Evolutionary conservation across 2,113 vertebrate genomes (phyloP), one percentile per base, ranked within the genome.

Genomic region (Reinhardtius hippoglossoides): DNA sequence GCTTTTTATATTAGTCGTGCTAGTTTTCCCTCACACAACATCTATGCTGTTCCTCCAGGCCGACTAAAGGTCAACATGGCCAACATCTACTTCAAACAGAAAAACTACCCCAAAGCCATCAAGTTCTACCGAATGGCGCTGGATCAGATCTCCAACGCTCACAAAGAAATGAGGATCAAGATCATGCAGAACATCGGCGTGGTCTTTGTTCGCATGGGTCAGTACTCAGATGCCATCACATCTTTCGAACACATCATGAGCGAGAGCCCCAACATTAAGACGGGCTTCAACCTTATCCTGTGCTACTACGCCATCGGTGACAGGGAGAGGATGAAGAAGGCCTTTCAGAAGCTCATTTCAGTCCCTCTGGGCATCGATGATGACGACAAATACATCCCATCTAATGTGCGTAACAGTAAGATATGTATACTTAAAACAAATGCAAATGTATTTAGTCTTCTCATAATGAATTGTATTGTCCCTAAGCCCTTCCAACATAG

Each of bases 71-170:
- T 98, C 71, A 99, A 99, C 90, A 99, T 99, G 96, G 98, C 94
- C 90, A 99, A 99, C 90, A 99, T 99, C 83, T 98, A 97, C 84
- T 95, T 98, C 83, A 98, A 98, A 79, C 97, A 99, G 89, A 96
- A 95, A 78, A 99, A 97, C 92, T 99, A 97, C 89, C 95, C 95
- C 52, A 98, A 97, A 89, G 97, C 98, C 46, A 95, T 99, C 78
- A 99, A 99, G 86, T 97, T 98, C 93, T 99, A 99, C 89, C 95
- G 97, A 48, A 99, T 99, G 98, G 98, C 98, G 10, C 91, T 99
- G 83, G 98, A 99, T 89, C 97, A 98, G 89, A 96, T 99, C 85
- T 95, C 96, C 76, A 97, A 96, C 81, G 89, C 88, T 26, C 95
- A 98, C 93, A 97, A 97, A 87, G 95, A 97, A 58, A 96, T 97